A percentile compares a stretch with the other conserved stretches of the same genome.
Evolutionary conservation across 2,797 vertebrate species (phyloP).

Genomic region (Meriones psammophilus): DNA sequence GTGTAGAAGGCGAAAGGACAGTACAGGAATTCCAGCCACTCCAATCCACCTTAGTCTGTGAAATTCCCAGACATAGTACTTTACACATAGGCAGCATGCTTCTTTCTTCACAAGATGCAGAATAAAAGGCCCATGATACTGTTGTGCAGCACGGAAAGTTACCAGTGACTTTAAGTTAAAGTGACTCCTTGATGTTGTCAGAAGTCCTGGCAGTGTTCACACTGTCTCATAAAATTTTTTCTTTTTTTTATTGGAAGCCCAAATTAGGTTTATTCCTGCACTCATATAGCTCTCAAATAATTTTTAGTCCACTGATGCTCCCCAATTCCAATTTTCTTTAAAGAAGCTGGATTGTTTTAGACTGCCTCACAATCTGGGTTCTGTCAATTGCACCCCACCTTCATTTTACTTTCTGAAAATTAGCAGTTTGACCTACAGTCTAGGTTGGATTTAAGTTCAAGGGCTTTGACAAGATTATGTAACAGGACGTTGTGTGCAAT

Average conservation of each 20-base stretch:
- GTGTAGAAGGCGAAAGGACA: neutral
- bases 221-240: neutral
- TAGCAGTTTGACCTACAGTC: neutral
- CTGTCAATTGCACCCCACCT: neutral
- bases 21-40: neutral
- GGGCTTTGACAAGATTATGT: neutral
- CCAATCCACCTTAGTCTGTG: neutral
- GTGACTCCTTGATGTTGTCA: neutral
- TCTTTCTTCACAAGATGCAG: neutral
- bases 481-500: neutral
- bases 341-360: neutral
- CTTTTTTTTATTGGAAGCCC: neutral
- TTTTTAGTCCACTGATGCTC: neutral
- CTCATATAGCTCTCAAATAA: neutral
- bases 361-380: neutral
- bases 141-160: neutral
- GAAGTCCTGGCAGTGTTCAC: slow-evolving; percentile 3
- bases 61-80: neutral
- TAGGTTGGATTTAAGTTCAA: slow-evolving; percentile 4
- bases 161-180: neutral
- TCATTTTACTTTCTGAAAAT: slow-evolving; percentile 13
- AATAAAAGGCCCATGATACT: neutral
- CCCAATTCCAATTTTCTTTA: neutral
- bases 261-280: neutral
- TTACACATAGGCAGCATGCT: neutral